A percentile compares a stretch with the other conserved stretches of the same genome.
phyloP scores from a whole-genome alignment of 2,797 vertebrate genomes.

The Lacerta agilis region DNA sequence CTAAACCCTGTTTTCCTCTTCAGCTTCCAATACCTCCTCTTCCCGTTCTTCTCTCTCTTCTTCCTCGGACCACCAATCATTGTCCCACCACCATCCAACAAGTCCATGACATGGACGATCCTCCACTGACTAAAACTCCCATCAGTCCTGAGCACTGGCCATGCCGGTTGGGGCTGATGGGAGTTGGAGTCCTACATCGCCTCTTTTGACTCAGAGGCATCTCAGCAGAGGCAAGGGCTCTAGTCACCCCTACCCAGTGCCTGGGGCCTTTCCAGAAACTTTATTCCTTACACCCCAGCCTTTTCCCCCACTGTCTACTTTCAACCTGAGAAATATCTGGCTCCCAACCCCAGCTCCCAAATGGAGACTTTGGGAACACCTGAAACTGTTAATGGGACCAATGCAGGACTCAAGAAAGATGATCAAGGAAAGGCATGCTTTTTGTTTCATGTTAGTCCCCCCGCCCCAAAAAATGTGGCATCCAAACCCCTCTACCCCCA shows the following conservation, averaged over 20 bases:
- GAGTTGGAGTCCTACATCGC: too few relatives aligned
- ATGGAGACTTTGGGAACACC: conserved; percentile 12
- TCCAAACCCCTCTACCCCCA: background rate
- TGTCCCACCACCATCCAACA: too few relatives aligned
- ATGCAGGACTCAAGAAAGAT: background rate
- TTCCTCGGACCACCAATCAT: too few relatives aligned
- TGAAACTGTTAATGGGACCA: conserved; percentile 4
- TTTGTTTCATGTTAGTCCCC: background rate
- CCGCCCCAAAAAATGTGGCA: background rate
- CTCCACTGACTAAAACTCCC: too few relatives aligned
- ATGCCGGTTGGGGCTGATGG: too few relatives aligned
- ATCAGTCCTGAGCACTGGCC: too few relatives aligned
- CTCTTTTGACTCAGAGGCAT: too few relatives aligned
- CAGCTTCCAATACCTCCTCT: too few relatives aligned
- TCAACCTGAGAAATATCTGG: background rate
- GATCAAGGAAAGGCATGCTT: background rate
- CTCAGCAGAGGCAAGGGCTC: background rate
- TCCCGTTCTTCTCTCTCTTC: too few relatives aligned
- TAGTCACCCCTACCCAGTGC: background rate
- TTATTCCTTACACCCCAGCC: background rate
- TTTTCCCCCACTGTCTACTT: background rate
- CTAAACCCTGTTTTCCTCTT: too few relatives aligned
- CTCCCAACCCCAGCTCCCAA: background rate
- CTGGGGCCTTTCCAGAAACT: background rate
- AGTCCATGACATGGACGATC: too few relatives aligned